Conservation (phyloP, 2,113 vertebrate species). For the Oryzias melastigma region DNA sequence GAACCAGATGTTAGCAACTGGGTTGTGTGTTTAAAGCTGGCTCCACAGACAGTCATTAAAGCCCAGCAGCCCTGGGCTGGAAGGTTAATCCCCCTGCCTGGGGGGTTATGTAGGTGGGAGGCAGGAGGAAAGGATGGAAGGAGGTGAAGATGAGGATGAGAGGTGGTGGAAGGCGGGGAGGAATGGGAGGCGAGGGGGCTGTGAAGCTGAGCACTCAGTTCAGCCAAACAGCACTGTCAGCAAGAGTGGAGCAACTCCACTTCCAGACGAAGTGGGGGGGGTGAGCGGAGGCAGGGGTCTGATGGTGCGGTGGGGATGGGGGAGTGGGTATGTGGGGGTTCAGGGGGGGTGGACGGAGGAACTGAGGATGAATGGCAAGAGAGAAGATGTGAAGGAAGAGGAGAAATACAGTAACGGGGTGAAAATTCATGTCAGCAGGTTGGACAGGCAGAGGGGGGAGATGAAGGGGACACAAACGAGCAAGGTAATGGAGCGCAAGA, state of each 20-base stretch:
- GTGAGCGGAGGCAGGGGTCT: constrained; percentile 31
- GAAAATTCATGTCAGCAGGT: constrained; percentile 65
- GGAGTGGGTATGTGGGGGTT: not conserved
- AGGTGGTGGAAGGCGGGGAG: constrained; percentile 4
- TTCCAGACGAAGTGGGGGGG: constrained; percentile 58
- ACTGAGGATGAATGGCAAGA: constrained; percentile 61
- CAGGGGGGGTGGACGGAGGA: constrained; percentile 56
- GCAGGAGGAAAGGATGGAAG: constrained; percentile 34
- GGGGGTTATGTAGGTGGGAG: constrained; percentile 61
- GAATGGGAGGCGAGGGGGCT: constrained; percentile 69
- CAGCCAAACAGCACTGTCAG: constrained; percentile 75
- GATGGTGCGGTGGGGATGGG: constrained; percentile 43
- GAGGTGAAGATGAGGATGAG: constrained; percentile 38
- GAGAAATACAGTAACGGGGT: constrained; percentile 63
- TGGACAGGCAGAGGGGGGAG: constrained; percentile 64
- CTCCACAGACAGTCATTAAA: constrained; percentile 74
- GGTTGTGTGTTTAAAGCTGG: constrained; percentile 53
- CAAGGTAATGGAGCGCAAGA: constrained; percentile 69
- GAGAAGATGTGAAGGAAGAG: constrained; percentile 53
- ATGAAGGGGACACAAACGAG: constrained; percentile 60
- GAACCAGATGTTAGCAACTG: constrained; percentile 76
- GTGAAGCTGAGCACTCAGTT: constrained; percentile 73
- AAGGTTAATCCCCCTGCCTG: constrained; percentile 73
- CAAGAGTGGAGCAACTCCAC: constrained; percentile 65
- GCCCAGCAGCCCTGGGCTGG: constrained; percentile 63